Conservation (phyloP, 2,888 invertebrate species). For the Amblyjoppa proteus region DNA sequence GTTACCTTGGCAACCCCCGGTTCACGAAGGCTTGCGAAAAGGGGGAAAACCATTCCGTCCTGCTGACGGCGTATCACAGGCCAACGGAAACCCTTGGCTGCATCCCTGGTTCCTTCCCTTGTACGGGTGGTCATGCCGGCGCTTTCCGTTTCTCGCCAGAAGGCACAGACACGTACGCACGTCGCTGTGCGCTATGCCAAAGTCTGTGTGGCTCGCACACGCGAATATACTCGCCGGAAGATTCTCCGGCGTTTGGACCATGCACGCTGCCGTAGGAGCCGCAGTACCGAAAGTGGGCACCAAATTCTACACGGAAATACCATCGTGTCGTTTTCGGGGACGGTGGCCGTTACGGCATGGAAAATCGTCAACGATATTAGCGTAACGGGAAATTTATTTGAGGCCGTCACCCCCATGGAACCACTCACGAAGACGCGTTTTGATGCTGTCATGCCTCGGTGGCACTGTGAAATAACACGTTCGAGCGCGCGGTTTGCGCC, state of each 20-base stretch:
- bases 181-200: conserved; percentile 7
- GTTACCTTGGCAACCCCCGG: conserved; percentile 79
- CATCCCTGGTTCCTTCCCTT: conserved; percentile 69
- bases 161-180: conserved; percentile 56
- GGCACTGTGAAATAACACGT: conserved; percentile 29
- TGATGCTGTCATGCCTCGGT: conserved; percentile 43
- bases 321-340: conserved; percentile 46
- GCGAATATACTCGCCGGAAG: conserved; percentile 30
- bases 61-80: conserved; percentile 82
- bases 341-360: conserved; percentile 37
- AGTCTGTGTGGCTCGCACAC: conserved; percentile 53
- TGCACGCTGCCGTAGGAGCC: conserved; percentile 7
- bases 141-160: conserved; percentile 62
- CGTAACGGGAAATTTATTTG: conserved; percentile 71
- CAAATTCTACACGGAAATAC: conserved; percentile 57
- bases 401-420: conserved; percentile 41
- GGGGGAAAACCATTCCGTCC: conserved; percentile 83
- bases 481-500: conserved; percentile 27
- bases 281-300: conserved; percentile 8
- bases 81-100: conserved; percentile 74
- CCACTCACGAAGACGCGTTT: conserved; percentile 57
- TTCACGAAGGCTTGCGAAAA: conserved; percentile 69
- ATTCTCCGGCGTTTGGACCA: conserved; percentile 9
- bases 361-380: conserved; percentile 72
- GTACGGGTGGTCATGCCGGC: conserved; percentile 45